Evolutionary conservation across 2,797 vertebrate genomes (phyloP).

Genomic region (Pitangus sulphuratus): DNA sequence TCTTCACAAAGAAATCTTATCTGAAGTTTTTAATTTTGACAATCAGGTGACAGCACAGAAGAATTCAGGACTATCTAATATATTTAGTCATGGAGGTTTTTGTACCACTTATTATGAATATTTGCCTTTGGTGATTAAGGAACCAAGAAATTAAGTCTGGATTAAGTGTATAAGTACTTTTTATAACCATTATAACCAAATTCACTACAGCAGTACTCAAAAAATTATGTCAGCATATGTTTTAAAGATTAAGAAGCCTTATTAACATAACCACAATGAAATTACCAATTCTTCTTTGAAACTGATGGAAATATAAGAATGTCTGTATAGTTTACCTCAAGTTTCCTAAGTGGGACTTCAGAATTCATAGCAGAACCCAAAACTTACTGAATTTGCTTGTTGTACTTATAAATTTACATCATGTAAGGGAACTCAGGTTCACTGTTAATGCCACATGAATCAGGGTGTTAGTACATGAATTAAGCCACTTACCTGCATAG

Average conservation of each 20-base stretch:
- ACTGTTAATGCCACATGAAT: not conserved
- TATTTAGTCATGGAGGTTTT: not conserved
- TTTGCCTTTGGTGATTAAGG: not conserved
- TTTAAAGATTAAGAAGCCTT: not conserved
- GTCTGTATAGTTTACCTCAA: not conserved
- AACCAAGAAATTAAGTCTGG: not conserved
- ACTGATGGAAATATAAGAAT: not conserved
- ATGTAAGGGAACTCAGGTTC: not conserved
- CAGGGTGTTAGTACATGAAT: not conserved
- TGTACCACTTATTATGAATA: not conserved
- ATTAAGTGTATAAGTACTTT: not conserved
- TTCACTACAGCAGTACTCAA: not conserved
- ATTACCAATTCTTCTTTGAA: not conserved
- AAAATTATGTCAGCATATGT: not conserved
- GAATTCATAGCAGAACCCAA: not conserved
- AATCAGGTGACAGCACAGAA: not conserved
- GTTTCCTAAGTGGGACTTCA: not conserved
- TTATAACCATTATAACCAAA: not conserved
- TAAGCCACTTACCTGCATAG: conserved; percentile 87
- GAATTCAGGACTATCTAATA: not conserved
- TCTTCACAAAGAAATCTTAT: not conserved
- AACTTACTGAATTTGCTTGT: not conserved
- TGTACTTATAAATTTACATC: not conserved
- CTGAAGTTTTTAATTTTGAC: not conserved
- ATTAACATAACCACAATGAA: not conserved